phyloP scores from a whole-genome alignment of 2,888 invertebrate genomes.

The Catocala fraxini region DNA sequence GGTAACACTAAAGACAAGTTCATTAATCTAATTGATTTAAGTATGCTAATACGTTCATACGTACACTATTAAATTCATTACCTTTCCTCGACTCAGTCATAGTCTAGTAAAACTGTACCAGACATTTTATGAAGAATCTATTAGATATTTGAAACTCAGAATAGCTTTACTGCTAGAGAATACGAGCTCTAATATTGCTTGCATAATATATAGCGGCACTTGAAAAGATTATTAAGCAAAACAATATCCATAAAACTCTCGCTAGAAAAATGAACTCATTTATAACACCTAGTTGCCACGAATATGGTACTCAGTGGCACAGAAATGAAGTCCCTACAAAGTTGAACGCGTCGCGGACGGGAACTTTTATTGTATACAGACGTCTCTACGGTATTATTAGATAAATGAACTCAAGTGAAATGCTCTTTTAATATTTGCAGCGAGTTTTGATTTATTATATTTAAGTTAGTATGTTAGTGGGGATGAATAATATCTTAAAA shows the following conservation, averaged over 20 bases:
- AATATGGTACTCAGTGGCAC: constrained; percentile 58
- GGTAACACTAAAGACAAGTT: too few species aligned
- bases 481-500: too few species aligned
- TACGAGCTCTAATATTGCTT: constrained; percentile 33
- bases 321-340: constrained; percentile 61
- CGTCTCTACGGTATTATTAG: constrained; percentile 42
- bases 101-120: too few species aligned
- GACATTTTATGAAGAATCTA: too few species aligned
- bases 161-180: constrained; percentile 12
- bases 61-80: too few species aligned
- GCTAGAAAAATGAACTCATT: constrained; percentile 55
- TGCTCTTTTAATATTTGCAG: constrained; percentile 32
- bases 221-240: constrained; percentile 50
- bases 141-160: too few species aligned
- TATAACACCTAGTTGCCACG: constrained; percentile 59
- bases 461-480: neutral
- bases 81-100: too few species aligned
- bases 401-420: constrained; percentile 43
- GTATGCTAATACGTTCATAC: too few species aligned
- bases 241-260: constrained; percentile 51
- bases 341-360: constrained; percentile 49
- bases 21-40: too few species aligned
- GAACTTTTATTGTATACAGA: constrained; percentile 36
- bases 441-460: neutral
- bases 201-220: constrained; percentile 40